Evolutionary conservation across 1,140 invertebrate genomes (phyloP), one percentile per base, ranked within the genome.

Genomic region (Palaemon carinicauda): DNA sequence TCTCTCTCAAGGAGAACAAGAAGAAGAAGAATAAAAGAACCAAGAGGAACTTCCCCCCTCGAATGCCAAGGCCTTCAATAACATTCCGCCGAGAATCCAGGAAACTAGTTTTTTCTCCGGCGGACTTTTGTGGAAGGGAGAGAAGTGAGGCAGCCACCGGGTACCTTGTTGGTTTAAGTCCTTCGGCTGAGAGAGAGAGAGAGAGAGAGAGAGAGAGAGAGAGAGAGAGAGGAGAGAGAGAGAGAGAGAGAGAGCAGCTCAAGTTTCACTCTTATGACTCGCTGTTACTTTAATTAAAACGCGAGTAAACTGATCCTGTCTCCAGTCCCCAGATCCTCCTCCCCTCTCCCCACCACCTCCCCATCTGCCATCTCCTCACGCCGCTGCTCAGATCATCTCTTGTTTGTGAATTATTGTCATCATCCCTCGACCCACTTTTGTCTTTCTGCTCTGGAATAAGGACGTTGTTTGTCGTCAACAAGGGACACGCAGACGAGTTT

Each of bases 271-370:
- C 82, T 85, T 85, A 85, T 29, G 82, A 54, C 69, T 50, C 27
- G 82, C 74, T 85, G 53, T 85, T 85, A 85, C 82, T 85, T 85
- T 85, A 85, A 85, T 85, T 85, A 85, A 85, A 85, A 85, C 82
- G 78, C 82, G 74, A 31, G 82, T 78, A 85, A 85, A 54, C 82
- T 41, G 82, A 85, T 10, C 82, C 75, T 52, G 82, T 85, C 82
- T 78, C 82, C 82, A 78, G 29, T 75, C 75, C 53, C 50, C n/a
- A 56, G 56, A 84, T 78, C 65, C 73, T 84, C 71, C 77, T 60
- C 74, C 31, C 80, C 53, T 65, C 21, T 15, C 15, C 65, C 19
- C 52, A 33, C 14, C 21, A 15, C 24, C 50, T 74, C 9, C n/a
- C 27, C 50, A 3, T 74, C 29, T 29, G 0, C 9, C 29, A 31